Conservation (phyloP, 2,888 invertebrate genomes). For the Callimorpha dominula region DNA sequence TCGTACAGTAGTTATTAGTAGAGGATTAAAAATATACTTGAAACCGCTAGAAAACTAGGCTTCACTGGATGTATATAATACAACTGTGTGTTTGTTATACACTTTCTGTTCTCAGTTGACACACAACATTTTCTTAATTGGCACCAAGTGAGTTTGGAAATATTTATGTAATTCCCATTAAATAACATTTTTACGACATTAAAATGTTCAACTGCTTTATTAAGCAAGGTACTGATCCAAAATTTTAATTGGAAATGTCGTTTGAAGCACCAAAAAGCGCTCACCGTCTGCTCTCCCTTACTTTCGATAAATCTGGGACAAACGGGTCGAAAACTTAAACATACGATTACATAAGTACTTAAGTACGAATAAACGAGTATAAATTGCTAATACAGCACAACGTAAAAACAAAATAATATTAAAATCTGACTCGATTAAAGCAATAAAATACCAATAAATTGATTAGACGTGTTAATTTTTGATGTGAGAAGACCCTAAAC, state of each 20-base stretch:
- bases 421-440: constrained; percentile 49
- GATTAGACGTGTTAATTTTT: constrained; percentile 37
- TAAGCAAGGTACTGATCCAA: constrained; percentile 36
- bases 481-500: constrained; percentile 48
- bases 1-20: constrained; percentile 11
- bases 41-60: constrained; percentile 38
- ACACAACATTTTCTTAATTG: constrained; percentile 58
- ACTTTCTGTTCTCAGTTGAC: constrained; percentile 37
- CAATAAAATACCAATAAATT: constrained; percentile 33
- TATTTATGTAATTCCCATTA: constrained; percentile 60
- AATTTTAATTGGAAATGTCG: constrained; percentile 36
- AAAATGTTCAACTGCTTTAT: constrained; percentile 41
- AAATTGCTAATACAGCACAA: constrained; percentile 42
- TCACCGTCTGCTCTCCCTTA: constrained; percentile 70
- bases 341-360: constrained; percentile 48
- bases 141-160: constrained; percentile 68
- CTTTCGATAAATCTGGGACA: constrained; percentile 64
- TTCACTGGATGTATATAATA: constrained; percentile 61
- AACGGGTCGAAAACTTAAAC: constrained; percentile 70
- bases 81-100: constrained; percentile 21
- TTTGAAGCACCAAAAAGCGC: constrained; percentile 60
- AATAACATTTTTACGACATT: constrained; percentile 28
- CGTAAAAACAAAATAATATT: constrained; percentile 40
- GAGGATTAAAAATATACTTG: constrained; percentile 1
- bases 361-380: constrained; percentile 41